Conservation (phyloP, 35 echinoderm and acorn worm genomes). For the Amphiura filiformis region DNA sequence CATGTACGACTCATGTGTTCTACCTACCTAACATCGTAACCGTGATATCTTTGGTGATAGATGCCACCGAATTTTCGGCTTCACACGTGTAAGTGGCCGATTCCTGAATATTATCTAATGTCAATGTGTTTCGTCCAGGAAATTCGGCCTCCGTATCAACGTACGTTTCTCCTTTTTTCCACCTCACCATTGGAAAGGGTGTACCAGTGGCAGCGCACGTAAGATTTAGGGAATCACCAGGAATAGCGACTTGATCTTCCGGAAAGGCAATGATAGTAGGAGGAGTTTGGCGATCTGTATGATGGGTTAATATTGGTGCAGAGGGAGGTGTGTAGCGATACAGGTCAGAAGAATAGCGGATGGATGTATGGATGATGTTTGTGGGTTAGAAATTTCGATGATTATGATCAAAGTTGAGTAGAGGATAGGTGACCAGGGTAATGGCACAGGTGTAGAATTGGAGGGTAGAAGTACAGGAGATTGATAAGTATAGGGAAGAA, state of each 20-base stretch:
- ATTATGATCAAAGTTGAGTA: too few relatives aligned
- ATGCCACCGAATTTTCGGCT: slow-evolving; percentile 54
- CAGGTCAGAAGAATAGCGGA: background rate
- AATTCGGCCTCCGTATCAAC: slow-evolving; percentile 41
- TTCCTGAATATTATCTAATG: slow-evolving; percentile 48
- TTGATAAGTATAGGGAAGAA: too few relatives aligned
- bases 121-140: slow-evolving; percentile 63
- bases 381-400: too few relatives aligned
- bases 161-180: slow-evolving; percentile 64
- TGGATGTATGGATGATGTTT: too few relatives aligned
- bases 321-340: background rate
- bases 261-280: slow-evolving; percentile 55
- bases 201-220: slow-evolving; percentile 77
- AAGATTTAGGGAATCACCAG: slow-evolving; percentile 56
- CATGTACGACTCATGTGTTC: too few relatives aligned
- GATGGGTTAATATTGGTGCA: background rate
- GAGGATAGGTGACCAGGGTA: too few relatives aligned
- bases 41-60: slow-evolving; percentile 3
- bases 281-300: slow-evolving; percentile 55
- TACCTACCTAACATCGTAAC: background rate
- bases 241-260: slow-evolving; percentile 55
- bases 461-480: too few relatives aligned
- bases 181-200: slow-evolving; percentile 70
- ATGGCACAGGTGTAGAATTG: too few relatives aligned
- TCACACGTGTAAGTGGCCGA: slow-evolving; percentile 77